Base-by-base conservation (phyloP, 1,140 invertebrate genomes). In the Leptestheria dahalacensis region DNA sequence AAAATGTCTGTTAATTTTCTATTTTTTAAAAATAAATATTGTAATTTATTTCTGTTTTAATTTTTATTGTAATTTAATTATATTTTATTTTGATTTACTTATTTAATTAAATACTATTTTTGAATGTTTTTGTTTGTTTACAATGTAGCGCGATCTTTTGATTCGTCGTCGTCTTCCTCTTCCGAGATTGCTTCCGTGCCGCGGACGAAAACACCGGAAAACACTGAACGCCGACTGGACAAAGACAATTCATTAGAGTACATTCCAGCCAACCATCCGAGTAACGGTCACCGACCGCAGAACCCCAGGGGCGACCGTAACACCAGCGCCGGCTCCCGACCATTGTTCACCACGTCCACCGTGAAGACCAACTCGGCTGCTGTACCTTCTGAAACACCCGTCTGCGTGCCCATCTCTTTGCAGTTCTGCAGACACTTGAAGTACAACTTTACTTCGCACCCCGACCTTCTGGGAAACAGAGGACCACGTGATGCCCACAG, bases 361-460 rank as follows among this genome's bases (percentile, higher is more conserved):
- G 23, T 23, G 49, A 59, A 26, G 6, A 29, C 29, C 20, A 33
- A 33, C 20, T 25, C 25, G 12, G 33, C 54, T 12, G 20, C 23
- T 12, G 18, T 46, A 46, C 41, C 57, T 24, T 75, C 1, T 67
- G 75, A 41, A 75, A 78, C 1, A 76, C 80, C 1, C 76, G 86
- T 62, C 79, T 91, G 88, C 67, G 75, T 75, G 25, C 74, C 78
- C 3, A 58, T 86, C 2, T 75, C 82, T 48, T 69, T 91, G 1
- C 67, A 74, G 1, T 86, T 88, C 61, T 92, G 89, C 68, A 56
- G 51, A 3, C 76, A 78, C 41, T 71, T 89, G 21, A 75, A 79
- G 0, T 87, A 88, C 69, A 91, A 91, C 66, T 69, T 78, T 1
- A 91, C 88, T 0, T 82, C 86, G 0, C 91, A 89, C 69, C 89